Evolutionary conservation across 2,797 vertebrate species (phyloP).

Genomic region (Centropyge bicolor): DNA sequence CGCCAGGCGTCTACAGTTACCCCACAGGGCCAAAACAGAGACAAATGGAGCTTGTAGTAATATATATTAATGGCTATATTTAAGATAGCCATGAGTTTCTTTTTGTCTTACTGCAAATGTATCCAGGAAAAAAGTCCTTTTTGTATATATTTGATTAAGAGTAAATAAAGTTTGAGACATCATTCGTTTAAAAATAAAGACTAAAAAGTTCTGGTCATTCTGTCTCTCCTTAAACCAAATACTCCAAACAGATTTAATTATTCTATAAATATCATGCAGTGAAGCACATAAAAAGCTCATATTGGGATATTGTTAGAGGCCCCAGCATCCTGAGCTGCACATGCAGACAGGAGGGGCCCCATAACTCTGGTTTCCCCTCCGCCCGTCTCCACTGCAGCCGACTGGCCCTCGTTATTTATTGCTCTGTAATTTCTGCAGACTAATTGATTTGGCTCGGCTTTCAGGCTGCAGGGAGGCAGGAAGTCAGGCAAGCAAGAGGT

Average conservation of each 20-base stretch:
- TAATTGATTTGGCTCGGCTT: slow-evolving; percentile 86
- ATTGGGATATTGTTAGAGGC: slow-evolving; percentile 58
- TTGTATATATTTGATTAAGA: background rate
- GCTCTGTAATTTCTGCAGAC: slow-evolving; percentile 82
- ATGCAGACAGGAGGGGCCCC: slow-evolving; percentile 71
- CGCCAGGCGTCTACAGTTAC: slow-evolving; percentile 44
- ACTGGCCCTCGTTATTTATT: slow-evolving; percentile 83
- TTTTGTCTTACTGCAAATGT: too few relatives aligned
- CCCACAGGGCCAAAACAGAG: slow-evolving; percentile 14
- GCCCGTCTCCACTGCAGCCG: slow-evolving; percentile 60
- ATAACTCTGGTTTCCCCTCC: slow-evolving; percentile 61
- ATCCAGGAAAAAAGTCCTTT: too few relatives aligned
- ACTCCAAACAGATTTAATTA: background rate
- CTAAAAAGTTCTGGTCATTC: background rate
- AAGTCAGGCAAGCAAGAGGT: slow-evolving; percentile 68
- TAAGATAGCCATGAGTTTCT: too few relatives aligned
- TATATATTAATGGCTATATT: too few relatives aligned
- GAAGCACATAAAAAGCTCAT: slow-evolving; percentile 45
- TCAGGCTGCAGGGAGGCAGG: slow-evolving; percentile 76
- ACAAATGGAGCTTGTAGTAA: background rate
- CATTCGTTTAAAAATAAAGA: background rate
- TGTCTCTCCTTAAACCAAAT: slow-evolving; percentile 23
- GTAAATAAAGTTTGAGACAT: background rate
- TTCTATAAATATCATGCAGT: slow-evolving; percentile 27
- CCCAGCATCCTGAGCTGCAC: slow-evolving; percentile 59